Conservation (phyloP, 2,797 vertebrate genomes). For the Cyprinella venusta region DNA sequence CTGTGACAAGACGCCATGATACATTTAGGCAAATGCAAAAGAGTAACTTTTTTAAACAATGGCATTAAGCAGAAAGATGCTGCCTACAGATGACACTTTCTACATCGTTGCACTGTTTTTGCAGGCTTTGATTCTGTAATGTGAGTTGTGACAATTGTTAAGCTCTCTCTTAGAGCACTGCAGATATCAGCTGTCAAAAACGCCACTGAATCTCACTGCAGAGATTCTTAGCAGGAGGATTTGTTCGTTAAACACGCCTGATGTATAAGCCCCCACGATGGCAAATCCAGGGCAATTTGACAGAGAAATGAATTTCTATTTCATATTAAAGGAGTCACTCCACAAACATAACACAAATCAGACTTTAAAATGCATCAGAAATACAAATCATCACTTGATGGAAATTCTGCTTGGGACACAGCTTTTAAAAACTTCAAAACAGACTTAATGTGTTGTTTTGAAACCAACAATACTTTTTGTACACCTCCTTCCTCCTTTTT, state of each 20-base stretch:
- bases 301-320: conserved; percentile 50
- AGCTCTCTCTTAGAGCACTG: background rate
- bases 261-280: background rate
- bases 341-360: conserved; percentile 25
- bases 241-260: conserved; percentile 30
- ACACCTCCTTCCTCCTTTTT: conserved; percentile 26
- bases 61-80: background rate
- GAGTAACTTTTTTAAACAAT: conserved; percentile 7
- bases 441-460: conserved; percentile 58
- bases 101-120: background rate
- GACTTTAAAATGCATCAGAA: conserved; percentile 70
- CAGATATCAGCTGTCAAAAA: conserved; percentile 4
- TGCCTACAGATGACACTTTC: conserved; percentile 13
- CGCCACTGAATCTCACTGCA: background rate
- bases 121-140: conserved; percentile 14
- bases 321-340: conserved; percentile 45
- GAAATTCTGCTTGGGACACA: conserved; percentile 62
- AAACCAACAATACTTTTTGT: conserved; percentile 17
- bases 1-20: background rate
- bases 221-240: background rate
- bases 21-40: too few relatives aligned
- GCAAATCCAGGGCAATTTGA: conserved; percentile 15
- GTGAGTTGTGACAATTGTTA: conserved; percentile 21
- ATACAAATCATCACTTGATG: conserved; percentile 75
- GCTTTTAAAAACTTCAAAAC: conserved; percentile 66